These are phyloP conservation scores for Pantherophis vulpinus DNA, from an alignment of 2,797 vertebrate genomes.

Conservation along the genomic window DNA sequence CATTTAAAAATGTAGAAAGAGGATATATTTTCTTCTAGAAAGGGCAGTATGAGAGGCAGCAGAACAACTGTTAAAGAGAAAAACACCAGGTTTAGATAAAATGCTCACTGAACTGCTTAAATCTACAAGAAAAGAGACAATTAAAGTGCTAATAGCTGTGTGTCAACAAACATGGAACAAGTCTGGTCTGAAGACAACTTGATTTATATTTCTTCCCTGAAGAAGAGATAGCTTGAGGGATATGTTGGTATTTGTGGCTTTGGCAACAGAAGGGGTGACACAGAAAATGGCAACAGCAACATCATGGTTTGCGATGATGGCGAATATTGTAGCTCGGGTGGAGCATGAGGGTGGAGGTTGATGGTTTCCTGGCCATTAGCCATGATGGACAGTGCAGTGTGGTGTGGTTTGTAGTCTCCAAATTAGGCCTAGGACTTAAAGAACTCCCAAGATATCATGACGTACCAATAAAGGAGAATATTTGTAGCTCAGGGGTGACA, in stretches of 20 bases:
- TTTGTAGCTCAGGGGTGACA: not conserved
- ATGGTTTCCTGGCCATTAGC: not conserved
- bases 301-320: not conserved
- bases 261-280: not conserved
- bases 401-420: not conserved
- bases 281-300: not conserved
- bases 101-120: not conserved
- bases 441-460: not conserved
- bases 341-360: not conserved
- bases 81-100: not conserved
- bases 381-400: not conserved
- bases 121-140: not conserved
- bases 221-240: not conserved
- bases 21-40: not conserved
- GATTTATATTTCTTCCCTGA: not conserved
- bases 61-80: not conserved
- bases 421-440: not conserved
- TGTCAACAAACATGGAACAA: not conserved
- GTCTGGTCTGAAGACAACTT: not conserved
- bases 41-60: not conserved
- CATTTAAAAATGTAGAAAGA: not conserved
- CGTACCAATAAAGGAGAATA: not conserved
- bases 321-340: not conserved
- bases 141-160: not conserved
- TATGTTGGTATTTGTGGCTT: not conserved